Evolutionary conservation across 2,113 vertebrate genomes (phyloP), one percentile per base, ranked within the genome.

Genomic region (Pomatorhinus ruficollis): DNA sequence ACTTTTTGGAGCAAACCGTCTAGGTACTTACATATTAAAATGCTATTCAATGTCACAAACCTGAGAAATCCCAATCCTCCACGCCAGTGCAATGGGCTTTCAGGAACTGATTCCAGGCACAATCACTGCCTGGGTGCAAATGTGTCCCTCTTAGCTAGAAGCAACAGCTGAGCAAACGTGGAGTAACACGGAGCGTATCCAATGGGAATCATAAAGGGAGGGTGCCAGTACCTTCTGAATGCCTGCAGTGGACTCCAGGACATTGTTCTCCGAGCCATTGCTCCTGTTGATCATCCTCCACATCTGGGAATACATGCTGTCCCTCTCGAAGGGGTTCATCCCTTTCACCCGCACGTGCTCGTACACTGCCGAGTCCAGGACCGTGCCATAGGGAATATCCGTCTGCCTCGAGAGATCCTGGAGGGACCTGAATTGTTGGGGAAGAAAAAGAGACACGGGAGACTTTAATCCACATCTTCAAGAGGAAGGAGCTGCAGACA

Each of bases 241-340:
- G 96, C 99, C 99, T 80, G 99, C 99, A 4, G 98, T 98, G 2
- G 99, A 99, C 93, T 99, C 99, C 84, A 99, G 97, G 17, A 99
- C 99, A 2, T 99, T 99, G 98, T 99, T 99, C 84, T 99, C 99
- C 0, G 98, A 98, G 60, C 99, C 99, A 4, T 99, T 99, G n/a
- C 99, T 99, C 80, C 98, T 98, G 97, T 99, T 99, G 89, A 99
- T 99, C 99, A 99, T 99, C 39, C 99, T 95, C 99, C 99, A 99
- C 99, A 99, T 99, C 96, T 99, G 99, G 50, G 99, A 98, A 93
- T 99, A 99, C 99, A 99, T 99, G 95, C 99, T 99, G 96, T 99
- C 99, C 93, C 99, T 98, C 98, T 99, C 99, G 15, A 99, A 99
- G 83, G 99, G 99, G 93, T 99, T 99, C 99, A 99, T 98, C 10